Base-by-base conservation (phyloP, 92 coral and sea anemone genomes). In the Epizoanthus scotinus region DNA sequence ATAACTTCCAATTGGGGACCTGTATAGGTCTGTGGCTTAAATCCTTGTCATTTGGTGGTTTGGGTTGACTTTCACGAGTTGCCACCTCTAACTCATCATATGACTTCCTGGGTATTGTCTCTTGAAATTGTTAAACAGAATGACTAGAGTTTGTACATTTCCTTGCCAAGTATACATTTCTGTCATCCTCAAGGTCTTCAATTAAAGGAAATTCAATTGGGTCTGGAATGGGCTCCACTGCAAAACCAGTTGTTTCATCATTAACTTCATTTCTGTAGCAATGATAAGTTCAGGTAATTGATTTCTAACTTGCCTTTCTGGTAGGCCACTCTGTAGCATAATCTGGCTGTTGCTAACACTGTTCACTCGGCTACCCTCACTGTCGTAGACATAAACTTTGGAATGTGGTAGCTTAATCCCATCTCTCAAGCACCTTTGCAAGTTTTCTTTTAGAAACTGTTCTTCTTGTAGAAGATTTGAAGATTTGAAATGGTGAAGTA, bases 391-490 rank as follows among this genome's bases (percentile, higher is more conserved):
- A 56, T 52, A 71, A 73, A 73, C 38, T 55, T 73, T 73, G 3
- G 65, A 65, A n/a, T 73, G 79, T 73, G 87, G 87, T 71, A 84
- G 20, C 21, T 40, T 25, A 29, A 82, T 27, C 14, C 73, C 73
- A 17, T 47, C 77, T 31, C 61, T 53, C 58, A 84, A 77, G 61
- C 83, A 84, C 0, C 67, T 34, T 47, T 75, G 28, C 87, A 83
- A 77, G 34, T 73, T 75, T 44, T 60, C 57, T 47, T 67, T 67
- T 29, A 84, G 27, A 31, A 66, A 21, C 40, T 69, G 22, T 67
- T 83, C 67, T 44, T 83, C 87, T 26, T 60, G 71, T 44, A 63
- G 78, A 38, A 83, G 61, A 56, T 73, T 83, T 42, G 73, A 73
- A 8, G 87, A 83, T 2, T 47, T 56, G 27, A 73, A 83, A 42